Evolutionary conservation across 2,113 vertebrate genomes (phyloP), one percentile per base, ranked within the genome.

Genomic region (Gracilinanus agilis): DNA sequence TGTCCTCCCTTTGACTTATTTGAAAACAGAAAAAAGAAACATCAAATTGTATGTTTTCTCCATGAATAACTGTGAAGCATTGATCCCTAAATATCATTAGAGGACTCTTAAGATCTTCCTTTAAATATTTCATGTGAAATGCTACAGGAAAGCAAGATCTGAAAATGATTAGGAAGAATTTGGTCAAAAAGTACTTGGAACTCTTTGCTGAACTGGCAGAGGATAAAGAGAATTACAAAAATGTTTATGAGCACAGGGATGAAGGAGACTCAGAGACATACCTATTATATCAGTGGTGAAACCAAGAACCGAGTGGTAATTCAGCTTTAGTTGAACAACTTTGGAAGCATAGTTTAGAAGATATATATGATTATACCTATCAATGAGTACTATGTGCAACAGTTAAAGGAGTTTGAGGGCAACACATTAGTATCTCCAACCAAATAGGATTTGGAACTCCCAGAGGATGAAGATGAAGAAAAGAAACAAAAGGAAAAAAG

Each of bases 81-180:
- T 99, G 53, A 99, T 99, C 55, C 99, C 99, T 3, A 99, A 99
- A 90, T 99, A 99, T 92, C 98, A 99, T 55, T 99, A 55, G 99
- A 99, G 91, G 99, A 99, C 98, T 99, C 99, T 54, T 99, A 99
- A 96, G 99, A 99, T 96, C 98, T 99, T 3, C 99, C 99, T 40
- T 98, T 99, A 93, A 99, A 99, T 67, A 99, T 99, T 98, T 99
- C 99, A 93, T 98, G 99, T 98, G 99, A 99, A 98, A 99, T 99
- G 99, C 98, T 99, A 94, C 99, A 99, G 96, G 99, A 99, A 93
- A 99, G 99, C 98, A 99, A 99, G 97, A 99, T 99, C 95, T 98
- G 99, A 91, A 99, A 99, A 49, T 49, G 49, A 3, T 49, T 49
- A 49, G 49, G 49, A 49, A 49, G 49, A 49, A 49, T 49, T 49